These are phyloP conservation scores for Karalla daura DNA, from an alignment of 2,797 vertebrate genomes.

Conservation along the genomic window DNA sequence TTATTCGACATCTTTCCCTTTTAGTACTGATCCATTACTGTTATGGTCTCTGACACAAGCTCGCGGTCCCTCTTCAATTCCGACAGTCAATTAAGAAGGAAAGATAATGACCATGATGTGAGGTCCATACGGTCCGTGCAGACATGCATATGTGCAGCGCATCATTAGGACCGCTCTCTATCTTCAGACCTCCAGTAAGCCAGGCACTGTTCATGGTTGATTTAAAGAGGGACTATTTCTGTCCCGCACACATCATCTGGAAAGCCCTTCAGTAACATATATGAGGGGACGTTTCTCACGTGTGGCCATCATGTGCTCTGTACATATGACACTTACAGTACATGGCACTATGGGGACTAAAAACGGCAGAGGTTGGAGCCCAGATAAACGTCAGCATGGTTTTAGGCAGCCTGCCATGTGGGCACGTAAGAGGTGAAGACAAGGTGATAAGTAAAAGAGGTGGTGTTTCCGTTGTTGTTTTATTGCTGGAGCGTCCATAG, in stretches of 20 bases:
- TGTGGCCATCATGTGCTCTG: conserved; percentile 47
- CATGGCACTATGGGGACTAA: conserved; percentile 14
- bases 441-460: conserved; percentile 14
- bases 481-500: background rate
- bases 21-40: conserved; percentile 31
- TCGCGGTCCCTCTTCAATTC: conserved; percentile 21
- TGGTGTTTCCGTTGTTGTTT: conserved; percentile 4
- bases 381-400: conserved; percentile 17
- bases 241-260: conserved; percentile 56
- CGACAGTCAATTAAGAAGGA: conserved; percentile 26
- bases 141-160: conserved; percentile 32
- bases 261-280: conserved; percentile 50
- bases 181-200: conserved; percentile 44
- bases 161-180: conserved; percentile 51
- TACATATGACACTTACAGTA: conserved; percentile 38
- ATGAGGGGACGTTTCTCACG: conserved; percentile 37
- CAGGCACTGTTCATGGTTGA: conserved; percentile 65
- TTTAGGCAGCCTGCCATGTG: conserved; percentile 13
- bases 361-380: conserved; percentile 3
- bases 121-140: background rate
- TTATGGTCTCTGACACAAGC: conserved; percentile 8
- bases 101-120: conserved; percentile 34
- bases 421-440: conserved; percentile 7
- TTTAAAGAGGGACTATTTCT: conserved; percentile 68
- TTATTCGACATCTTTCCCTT: conserved; percentile 38